Evolutionary conservation across 2,113 vertebrate genomes (phyloP), one percentile per base, ranked within the genome.

Genomic region (Pseudopodoces humilis): DNA sequence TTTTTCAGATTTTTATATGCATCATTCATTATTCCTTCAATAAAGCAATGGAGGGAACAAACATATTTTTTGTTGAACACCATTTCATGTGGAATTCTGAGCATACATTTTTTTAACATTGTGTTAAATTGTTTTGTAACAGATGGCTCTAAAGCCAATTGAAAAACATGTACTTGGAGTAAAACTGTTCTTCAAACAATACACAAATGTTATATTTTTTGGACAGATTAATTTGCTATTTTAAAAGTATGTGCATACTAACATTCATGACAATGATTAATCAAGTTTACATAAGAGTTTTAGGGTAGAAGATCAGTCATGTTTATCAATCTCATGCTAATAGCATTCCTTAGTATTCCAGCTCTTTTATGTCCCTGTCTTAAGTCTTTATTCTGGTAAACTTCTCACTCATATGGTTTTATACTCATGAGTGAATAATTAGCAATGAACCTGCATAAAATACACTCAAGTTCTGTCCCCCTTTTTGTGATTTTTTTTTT

Each of bases 261-360:
- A 92, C 91, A 87, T 79, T 72, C 17, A 30, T 82, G 78, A 89
- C 87, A 93, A 56, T 79, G 78, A 95, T 93, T 85, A 80, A 94
- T 85, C 35, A 68, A 53, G 87, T 94, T 95, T 94, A 94, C 28
- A 17, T 25, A 52, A 79, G 47, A 70, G 22, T 85, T 82, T 87
- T 79, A 46, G 53, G 46, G 41, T n/a, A 85, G 31, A 84, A 78
- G 60, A 94, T 72, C 44, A 82, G 62, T 85, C 53, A 64, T 82
- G 78, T 96, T 95, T 95, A 93, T 76, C 70, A 91, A 31, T 71
- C 41, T 87, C 0, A 0, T 60, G 28, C 74, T 96, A 90, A 91
- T 58, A 85, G n/a, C 58, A 91, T 95, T 95, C 70, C 53, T 64
- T 49, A 58, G 19, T 85, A 49, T 52, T 79, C 24, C 47, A 79